Conservation (phyloP, 1,140 invertebrate species). For the Caerostris extrusa region DNA sequence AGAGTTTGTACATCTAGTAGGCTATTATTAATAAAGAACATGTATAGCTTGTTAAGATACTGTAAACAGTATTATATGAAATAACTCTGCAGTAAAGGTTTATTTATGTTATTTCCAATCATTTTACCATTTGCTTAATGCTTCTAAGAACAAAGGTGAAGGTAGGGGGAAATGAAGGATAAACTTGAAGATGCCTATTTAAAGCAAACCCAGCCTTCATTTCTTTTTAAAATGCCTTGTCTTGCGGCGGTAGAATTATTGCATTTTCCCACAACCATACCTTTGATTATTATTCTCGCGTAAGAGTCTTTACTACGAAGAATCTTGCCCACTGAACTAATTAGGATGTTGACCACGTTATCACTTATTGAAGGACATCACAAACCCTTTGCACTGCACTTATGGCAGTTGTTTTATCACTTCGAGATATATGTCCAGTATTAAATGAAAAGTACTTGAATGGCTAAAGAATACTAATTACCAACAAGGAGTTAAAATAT, state of each 20-base stretch:
- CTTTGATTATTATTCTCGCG: neutral
- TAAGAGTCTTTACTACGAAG: neutral
- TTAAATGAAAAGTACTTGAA: neutral
- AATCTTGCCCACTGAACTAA: neutral
- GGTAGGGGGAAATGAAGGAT: neutral
- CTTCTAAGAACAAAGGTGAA: too few relatives aligned
- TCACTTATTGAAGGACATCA: neutral
- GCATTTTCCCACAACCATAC: neutral
- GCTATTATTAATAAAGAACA: too few relatives aligned
- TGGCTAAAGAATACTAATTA: conserved; percentile 1
- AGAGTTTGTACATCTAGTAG: too few relatives aligned
- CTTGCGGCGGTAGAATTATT: neutral
- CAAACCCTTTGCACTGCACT: neutral
- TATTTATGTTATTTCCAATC: too few relatives aligned
- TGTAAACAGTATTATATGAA: too few relatives aligned
- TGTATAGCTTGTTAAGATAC: too few relatives aligned
- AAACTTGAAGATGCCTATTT: neutral
- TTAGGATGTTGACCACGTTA: neutral
- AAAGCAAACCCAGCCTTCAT: neutral
- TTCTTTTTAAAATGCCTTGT: neutral
- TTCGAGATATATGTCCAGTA: neutral
- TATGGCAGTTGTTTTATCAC: conserved; percentile 14
- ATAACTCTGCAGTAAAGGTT: too few relatives aligned
- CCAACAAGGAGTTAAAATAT: neutral
- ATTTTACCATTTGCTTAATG: too few relatives aligned